Evolutionary conservation across 1,140 invertebrate genomes (phyloP), one percentile per base, ranked within the genome.

Genomic region (Camponotus vicinus): DNA sequence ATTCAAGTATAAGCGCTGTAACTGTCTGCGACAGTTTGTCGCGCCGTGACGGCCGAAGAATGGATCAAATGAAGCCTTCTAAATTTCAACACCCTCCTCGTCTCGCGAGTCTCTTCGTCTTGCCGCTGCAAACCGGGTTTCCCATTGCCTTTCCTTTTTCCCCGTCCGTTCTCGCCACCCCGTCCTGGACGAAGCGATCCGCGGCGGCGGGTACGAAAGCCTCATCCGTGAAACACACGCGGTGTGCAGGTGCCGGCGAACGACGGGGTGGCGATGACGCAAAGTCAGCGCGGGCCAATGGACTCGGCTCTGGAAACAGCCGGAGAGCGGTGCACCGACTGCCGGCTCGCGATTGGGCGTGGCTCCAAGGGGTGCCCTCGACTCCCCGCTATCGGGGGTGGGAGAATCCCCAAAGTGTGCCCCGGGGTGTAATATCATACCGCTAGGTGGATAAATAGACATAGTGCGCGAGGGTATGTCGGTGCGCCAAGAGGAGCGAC

Each of bases 361-460:
- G 92, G 92, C 88, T 86, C 49, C 67, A 70, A 75, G 77, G 87
- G 88, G 84, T 77, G 86, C 73, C 77, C 64, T 63, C 83, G 82
- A 37, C 63, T 79, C 69, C 59, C 45, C 27, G 63, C 55, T n/a
- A 37, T 15, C 42, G 88, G 52, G 42, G 69, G 78, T 85, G 89
- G 85, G 89, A 75, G 84, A 77, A 78, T 87, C 59, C 83, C 86
- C 91, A 89, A 92, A 93, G 92, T 92, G 91, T 93, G 94, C 94
- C 93, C 89, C 93, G 90, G 94, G 94, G 93, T 95, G 92, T 94
- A 94, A 95, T 94, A 95, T 94, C 93, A 94, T 95, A 94, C 93
- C 93, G 92, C 93, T 93, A 92, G 90, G 91, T 94, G 93, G 92
- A 94, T 93, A 95, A 95, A 95, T 94, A 94, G 93, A 94, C 93